Percentiles rank a stretch among this genome's conserved stretches.
These are phyloP conservation scores for Tiliacea citrago DNA, from an alignment of 2,888 invertebrate genomes.

Conservation along the genomic window DNA sequence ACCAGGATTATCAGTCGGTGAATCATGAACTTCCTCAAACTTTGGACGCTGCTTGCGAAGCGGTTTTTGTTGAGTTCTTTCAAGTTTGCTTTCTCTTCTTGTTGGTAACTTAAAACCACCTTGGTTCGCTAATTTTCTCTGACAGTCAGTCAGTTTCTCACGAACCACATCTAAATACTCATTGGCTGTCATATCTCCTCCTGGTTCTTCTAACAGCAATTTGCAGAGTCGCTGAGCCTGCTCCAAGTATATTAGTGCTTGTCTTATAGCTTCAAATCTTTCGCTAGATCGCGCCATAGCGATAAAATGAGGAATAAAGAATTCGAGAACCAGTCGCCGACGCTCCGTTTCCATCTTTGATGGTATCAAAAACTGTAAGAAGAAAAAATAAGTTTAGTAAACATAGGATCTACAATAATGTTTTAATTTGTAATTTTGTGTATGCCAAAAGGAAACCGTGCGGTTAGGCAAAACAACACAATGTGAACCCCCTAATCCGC, in stretches of 20 bases:
- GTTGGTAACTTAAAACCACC: constrained; percentile 84
- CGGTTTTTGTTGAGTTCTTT: constrained; percentile 71
- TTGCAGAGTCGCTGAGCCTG: constrained; percentile 93
- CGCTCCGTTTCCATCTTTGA: constrained; percentile 90
- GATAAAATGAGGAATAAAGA: constrained; percentile 94
- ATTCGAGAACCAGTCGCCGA: constrained; percentile 92
- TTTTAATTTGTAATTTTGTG: neutral
- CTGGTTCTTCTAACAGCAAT: constrained; percentile 91
- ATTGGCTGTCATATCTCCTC: constrained; percentile 89
- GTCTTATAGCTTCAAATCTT: constrained; percentile 90
- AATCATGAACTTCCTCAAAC: constrained; percentile 82
- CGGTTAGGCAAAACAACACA: neutral
- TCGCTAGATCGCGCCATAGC: constrained; percentile 92
- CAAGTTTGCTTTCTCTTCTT: constrained; percentile 78
- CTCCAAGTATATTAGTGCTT: constrained; percentile 92
- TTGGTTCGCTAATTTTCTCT: constrained; percentile 83
- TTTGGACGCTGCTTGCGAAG: constrained; percentile 78
- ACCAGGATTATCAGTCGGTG: constrained; percentile 77
- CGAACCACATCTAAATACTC: constrained; percentile 90
- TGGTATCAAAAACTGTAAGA: constrained; percentile 84
- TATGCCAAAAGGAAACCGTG: neutral
- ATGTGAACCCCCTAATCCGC: neutral
- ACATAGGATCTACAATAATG: neutral
- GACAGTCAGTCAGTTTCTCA: constrained; percentile 87
- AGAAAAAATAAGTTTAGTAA: constrained; percentile 6